These are phyloP conservation scores for Lingula anatina DNA, from an alignment of 2,888 invertebrate genomes.

Conservation along the genomic window DNA sequence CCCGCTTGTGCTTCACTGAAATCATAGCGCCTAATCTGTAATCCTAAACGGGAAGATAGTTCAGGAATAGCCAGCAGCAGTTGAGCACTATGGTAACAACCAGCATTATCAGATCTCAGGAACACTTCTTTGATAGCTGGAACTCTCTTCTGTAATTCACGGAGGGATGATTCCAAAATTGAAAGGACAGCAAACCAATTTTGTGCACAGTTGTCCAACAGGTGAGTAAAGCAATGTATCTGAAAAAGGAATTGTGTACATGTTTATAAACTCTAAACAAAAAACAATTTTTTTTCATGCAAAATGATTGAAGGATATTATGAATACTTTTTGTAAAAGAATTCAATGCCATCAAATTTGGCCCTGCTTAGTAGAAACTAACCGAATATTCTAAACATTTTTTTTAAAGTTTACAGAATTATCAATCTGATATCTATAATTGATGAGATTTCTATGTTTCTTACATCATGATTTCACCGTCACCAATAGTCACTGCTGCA, in stretches of 20 bases:
- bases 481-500: neutral
- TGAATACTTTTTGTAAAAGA: no score
- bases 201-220: neutral
- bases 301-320: no score
- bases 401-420: no score
- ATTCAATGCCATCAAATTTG: neutral
- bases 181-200: neutral
- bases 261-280: neutral
- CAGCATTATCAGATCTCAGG: slow-evolving; percentile 3
- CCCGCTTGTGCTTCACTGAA: neutral
- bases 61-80: neutral
- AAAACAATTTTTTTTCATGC: no score
- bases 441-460: no score
- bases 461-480: no score
- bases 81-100: slow-evolving; percentile 2
- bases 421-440: no score
- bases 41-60: neutral
- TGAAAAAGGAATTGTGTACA: neutral
- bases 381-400: no score
- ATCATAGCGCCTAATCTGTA: neutral
- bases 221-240: neutral
- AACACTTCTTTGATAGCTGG: neutral
- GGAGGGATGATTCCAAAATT: neutral
- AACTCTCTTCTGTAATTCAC: neutral
- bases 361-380: no score